phyloP scores from a whole-genome alignment of 2,888 invertebrate species.

The Rotaria magnacalcarata region DNA sequence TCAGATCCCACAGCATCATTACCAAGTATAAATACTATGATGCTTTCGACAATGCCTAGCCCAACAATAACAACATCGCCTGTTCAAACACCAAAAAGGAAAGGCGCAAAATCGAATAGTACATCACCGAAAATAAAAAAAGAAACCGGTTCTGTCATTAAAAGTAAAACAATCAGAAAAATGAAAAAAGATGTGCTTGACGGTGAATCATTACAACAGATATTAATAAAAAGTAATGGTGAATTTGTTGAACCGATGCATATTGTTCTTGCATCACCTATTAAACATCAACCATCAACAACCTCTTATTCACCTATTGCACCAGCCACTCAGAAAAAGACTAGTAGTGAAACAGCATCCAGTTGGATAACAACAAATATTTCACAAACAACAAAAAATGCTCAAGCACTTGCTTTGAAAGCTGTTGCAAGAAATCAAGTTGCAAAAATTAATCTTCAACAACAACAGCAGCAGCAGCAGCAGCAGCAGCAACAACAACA shows the following conservation, averaged over 20 bases:
- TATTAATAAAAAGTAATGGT: background rate
- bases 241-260: constrained; percentile 28
- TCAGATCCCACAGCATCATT: constrained; percentile 1
- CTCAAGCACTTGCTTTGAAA: constrained; percentile 33
- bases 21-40: constrained; percentile 27
- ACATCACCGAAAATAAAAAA: constrained; percentile 9
- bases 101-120: background rate
- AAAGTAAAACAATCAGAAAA: background rate
- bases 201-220: constrained; percentile 23
- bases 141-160: background rate
- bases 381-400: constrained; percentile 32
- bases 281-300: background rate
- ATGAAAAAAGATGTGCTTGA: background rate
- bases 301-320: background rate
- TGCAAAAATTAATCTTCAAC: constrained; percentile 24
- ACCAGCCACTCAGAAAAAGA: background rate
- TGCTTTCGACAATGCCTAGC: background rate
- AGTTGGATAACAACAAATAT: background rate
- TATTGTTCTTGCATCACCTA: constrained; percentile 17
- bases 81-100: constrained; percentile 27
- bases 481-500: constrained; percentile 16
- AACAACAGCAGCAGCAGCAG: background rate
- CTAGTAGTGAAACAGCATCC: background rate
- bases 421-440: constrained; percentile 17
- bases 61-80: background rate